A percentile compares a stretch with the other conserved stretches of the same genome.
Evolutionary conservation across 2,113 vertebrate genomes (phyloP).

Genomic region (Deroptyus accipitrinus): DNA sequence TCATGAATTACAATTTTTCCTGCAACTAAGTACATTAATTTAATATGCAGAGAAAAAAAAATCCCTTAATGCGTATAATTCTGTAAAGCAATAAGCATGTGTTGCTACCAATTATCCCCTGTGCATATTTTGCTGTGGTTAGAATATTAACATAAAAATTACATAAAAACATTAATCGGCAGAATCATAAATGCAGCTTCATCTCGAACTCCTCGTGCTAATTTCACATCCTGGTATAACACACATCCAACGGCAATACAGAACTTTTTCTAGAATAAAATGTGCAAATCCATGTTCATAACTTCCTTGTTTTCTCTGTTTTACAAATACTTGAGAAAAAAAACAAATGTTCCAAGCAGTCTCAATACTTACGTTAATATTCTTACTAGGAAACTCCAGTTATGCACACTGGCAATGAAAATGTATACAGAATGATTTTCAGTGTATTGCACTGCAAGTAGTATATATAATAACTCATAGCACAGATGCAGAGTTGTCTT

Average conservation of each 20-base stretch:
- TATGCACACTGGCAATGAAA: background rate
- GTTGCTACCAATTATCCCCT: background rate
- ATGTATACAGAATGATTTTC: background rate
- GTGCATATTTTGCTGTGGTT: background rate
- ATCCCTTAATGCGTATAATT: background rate
- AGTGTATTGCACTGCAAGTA: background rate
- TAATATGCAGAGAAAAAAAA: background rate
- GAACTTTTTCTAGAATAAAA: background rate
- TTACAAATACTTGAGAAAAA: background rate
- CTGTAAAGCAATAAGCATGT: background rate
- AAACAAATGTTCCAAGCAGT: background rate
- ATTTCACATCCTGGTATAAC: background rate
- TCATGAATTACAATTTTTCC: background rate
- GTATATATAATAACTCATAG: background rate
- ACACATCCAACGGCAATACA: background rate
- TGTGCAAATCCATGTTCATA: background rate
- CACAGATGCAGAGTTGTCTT: background rate
- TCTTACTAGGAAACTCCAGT: background rate
- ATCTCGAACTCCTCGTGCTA: background rate
- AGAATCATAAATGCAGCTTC: constrained; percentile 11
- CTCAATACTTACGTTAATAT: background rate
- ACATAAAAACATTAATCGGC: constrained; percentile 7
- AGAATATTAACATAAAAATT: constrained; percentile 24
- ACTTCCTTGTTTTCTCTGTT: background rate
- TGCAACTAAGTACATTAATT: background rate